These are phyloP conservation scores for Cheilosia variabilis DNA, from an alignment of 2,888 invertebrate species.

Conservation along the genomic window DNA sequence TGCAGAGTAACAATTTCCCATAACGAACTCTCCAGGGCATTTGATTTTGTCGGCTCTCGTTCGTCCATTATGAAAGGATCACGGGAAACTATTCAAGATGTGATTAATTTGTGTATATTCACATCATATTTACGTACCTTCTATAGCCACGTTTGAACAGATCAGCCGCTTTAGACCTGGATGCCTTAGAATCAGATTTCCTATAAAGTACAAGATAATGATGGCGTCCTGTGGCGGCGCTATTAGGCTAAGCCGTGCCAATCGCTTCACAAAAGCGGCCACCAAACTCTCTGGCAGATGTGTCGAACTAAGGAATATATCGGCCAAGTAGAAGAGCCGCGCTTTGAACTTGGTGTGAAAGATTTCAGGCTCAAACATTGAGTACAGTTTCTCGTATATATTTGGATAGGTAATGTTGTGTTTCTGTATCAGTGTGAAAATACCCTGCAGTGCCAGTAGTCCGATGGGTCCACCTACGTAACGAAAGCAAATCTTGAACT, in stretches of 20 bases:
- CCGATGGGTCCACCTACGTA: conserved; percentile 92
- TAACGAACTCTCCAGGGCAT: conserved; percentile 94
- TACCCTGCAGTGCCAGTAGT: conserved; percentile 95
- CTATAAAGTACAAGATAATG: conserved; percentile 91
- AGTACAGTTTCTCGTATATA: conserved; percentile 97
- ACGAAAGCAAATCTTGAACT: conserved; percentile 12
- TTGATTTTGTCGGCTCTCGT: conserved; percentile 89
- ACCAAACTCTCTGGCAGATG: conserved; percentile 96
- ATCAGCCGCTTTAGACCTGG: conserved; percentile 90
- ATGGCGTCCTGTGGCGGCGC: conserved; percentile 92
- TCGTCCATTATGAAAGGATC: conserved; percentile 96
- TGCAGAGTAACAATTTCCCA: conserved; percentile 96
- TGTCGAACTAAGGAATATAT: conserved; percentile 96
- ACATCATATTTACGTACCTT: conserved; percentile 77
- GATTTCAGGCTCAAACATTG: conserved; percentile 95
- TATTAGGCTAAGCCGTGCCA: conserved; percentile 92
- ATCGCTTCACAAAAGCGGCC: conserved; percentile 95
- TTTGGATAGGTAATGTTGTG: conserved; percentile 98
- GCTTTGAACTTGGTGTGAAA: conserved; percentile 96
- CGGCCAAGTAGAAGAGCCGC: conserved; percentile 93
- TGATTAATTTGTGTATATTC: background rate
- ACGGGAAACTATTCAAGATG: conserved; percentile 74
- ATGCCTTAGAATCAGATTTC: conserved; percentile 93
- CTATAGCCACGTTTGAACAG: conserved; percentile 84
- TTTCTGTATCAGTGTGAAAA: conserved; percentile 94